Evolutionary conservation across 2,797 vertebrate genomes (phyloP).

Genomic region (Spondyliosoma cantharus): DNA sequence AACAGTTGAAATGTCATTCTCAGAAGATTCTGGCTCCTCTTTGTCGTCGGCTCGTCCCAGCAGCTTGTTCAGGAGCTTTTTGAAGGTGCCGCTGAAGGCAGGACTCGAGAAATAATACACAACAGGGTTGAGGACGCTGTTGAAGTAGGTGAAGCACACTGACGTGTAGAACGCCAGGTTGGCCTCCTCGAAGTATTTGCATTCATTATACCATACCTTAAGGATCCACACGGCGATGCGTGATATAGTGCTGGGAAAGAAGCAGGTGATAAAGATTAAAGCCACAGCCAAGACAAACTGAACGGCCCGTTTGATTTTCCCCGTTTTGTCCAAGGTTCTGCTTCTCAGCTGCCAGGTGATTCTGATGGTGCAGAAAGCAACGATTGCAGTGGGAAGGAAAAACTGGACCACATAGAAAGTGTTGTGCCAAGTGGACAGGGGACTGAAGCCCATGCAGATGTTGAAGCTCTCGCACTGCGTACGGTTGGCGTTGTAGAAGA

Average conservation of each 20-base stretch:
- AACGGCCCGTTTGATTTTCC: conserved; percentile 84
- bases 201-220: conserved; percentile 80
- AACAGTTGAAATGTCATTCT: conserved; percentile 40
- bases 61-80: conserved; percentile 75
- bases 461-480: conserved; percentile 88
- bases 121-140: conserved; percentile 86
- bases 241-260: conserved; percentile 84
- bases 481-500: conserved; percentile 70
- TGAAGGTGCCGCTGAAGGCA: conserved; percentile 78
- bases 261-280: conserved; percentile 83
- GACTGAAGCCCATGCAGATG: conserved; percentile 81
- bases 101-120: conserved; percentile 88
- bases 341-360: conserved; percentile 83
- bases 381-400: conserved; percentile 77
- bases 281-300: conserved; percentile 84
- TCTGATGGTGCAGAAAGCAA: conserved; percentile 83
- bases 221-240: conserved; percentile 83
- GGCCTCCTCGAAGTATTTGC: conserved; percentile 75
- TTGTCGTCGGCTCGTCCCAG: conserved; percentile 48
- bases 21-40: accelerated
- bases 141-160: conserved; percentile 86
- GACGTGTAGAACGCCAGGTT: conserved; percentile 85
- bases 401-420: conserved; percentile 83
- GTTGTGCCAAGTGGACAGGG: conserved; percentile 84
- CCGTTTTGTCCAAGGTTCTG: conserved; percentile 81